Evolutionary conservation across 2,888 invertebrate species (phyloP), one percentile per base, ranked within the genome.

Genomic region (Drosophila tripunctata): DNA sequence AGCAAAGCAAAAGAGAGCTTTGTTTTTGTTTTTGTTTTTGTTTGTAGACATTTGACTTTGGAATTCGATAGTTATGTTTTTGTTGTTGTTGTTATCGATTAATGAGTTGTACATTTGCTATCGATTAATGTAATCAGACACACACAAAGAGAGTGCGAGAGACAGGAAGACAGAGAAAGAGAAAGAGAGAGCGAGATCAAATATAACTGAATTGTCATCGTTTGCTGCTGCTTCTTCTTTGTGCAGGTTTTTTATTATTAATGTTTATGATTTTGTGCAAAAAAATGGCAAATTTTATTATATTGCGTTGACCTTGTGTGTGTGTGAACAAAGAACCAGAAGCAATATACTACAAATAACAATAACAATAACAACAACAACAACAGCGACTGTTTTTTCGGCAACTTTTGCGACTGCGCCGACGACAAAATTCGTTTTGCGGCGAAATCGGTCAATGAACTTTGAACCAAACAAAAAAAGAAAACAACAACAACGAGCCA

Each of bases 401-500:
- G 47, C 40, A 30, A 27, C 38, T 27, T 40, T 38, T 31, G 67
- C 70, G 75, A 65, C 72, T 75, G 75, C 72, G 65, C 70, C 65
- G 66, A 57, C 54, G 72, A n/a, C n/a, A n/a, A n/a, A 75, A 71
- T 71, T 71, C 58, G 63, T 67, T 41, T 24, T 66, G 66, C 73
- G 71, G 79, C 86, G 65, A 87, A 87, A 83, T 85, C 87, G 83
- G 87, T 83, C 87, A 83, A 75, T 87, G 83, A 83, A 76, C 83
- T 83, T 82, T 87, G 87, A 87, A 87, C 83, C 79, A 80, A 74
- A 61, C 54, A 50, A 64, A 56, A 50, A 17, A 21, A 43, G 17
- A 36, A 15, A 43, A 45, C 30, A 31, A 24, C 12, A 35, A 14
- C 21, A 22, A 10, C 14, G 17, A 19, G 48, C 50, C 48, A 48